Base-by-base conservation (phyloP, 1,140 invertebrate species). In the Neodiprion lecontei region DNA sequence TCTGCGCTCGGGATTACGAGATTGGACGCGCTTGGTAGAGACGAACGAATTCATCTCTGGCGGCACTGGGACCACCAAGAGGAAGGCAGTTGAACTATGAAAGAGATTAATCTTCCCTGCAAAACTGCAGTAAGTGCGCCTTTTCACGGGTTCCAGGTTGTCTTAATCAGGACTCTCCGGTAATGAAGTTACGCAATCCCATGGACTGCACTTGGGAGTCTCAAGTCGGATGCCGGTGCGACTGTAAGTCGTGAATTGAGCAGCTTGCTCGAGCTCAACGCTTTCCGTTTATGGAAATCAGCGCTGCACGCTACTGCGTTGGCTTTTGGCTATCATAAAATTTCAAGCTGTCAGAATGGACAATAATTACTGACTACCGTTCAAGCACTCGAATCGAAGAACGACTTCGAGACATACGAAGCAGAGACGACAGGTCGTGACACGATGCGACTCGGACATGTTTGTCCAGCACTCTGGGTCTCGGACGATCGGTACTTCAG, bases 341-440 rank as follows among this genome's bases (percentile, higher is more conserved):
- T 21, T 9, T 61, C 53, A 9, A 61, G 53, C 53, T 61, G 53
- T 61, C 53, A 61, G 67, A 8, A 7, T 69, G 11, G 17, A 69
- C 61, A 7, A 23, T 23, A 14, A 69, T 69, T 11, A 47, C 67
- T 23, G 40, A 11, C 17, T 14, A 17, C 61, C 61, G 17, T 21
- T 14, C 61, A 65, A 5, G 23, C n/a, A 69, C 67, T 69, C n/a
- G 21, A 69, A 69, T 23, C 21, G 67, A 69, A 69, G 10, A 47
- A 23, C 67, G 11, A 11, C 0, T 69, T 14, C 61, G 61, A 14
- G 17, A 14, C 12, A 7, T 1, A 65, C 61, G 61, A 40, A 40
- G 40, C 23, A 47, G 40, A 69, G 67, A 8, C 21, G 67, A 69
- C 67, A 69, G 67, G 14, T 23, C 67, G 40, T 69, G 67, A 69